These are phyloP conservation scores for Archivesica marissinica DNA, from an alignment of 1,140 invertebrate species.

Conservation along the genomic window DNA sequence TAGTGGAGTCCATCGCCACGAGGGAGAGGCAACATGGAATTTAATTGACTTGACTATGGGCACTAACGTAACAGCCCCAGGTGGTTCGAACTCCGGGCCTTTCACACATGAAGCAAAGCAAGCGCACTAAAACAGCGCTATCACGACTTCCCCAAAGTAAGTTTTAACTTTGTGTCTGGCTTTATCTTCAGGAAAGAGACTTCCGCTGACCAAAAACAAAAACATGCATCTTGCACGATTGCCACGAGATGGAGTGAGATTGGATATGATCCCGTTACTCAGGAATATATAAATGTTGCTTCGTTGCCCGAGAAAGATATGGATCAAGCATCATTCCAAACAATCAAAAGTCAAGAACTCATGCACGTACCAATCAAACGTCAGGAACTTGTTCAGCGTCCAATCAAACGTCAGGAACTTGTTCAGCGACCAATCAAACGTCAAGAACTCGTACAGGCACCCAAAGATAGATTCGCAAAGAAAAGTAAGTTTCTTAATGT, in stretches of 20 bases:
- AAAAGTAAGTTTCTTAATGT: neutral
- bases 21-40: too few relatives aligned
- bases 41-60: too few relatives aligned
- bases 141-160: neutral
- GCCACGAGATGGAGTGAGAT: neutral
- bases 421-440: neutral
- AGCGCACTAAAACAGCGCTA: too few relatives aligned
- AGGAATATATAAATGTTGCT: neutral
- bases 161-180: neutral
- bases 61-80: too few relatives aligned
- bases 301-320: neutral
- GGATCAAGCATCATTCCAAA: neutral
- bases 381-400: too few relatives aligned
- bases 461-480: neutral
- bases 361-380: too few relatives aligned
- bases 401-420: too few relatives aligned
- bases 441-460: neutral
- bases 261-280: neutral
- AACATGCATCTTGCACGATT: neutral
- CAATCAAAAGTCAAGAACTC: neutral
- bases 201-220: neutral
- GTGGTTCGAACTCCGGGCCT: too few relatives aligned
- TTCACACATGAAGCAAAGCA: too few relatives aligned
- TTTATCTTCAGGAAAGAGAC: neutral
- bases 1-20: too few relatives aligned